Evolutionary conservation across 2,113 vertebrate genomes (phyloP), one percentile per base, ranked within the genome.

Genomic region (Terrapene triunguis): DNA sequence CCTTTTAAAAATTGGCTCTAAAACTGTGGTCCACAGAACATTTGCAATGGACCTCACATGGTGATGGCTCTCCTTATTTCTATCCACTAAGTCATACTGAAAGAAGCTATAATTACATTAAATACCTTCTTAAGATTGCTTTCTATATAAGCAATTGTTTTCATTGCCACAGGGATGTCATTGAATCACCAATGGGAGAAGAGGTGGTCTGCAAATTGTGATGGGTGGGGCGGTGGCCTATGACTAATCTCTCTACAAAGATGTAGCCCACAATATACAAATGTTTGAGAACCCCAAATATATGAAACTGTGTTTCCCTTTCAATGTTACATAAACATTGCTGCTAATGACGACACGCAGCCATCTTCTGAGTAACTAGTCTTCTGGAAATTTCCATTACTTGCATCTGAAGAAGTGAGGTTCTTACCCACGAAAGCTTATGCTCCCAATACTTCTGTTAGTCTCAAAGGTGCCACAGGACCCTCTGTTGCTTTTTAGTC

Each of bases 221-320:
- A 69, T n/a, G 55, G 55, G 9, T 24, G 54, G 54, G 54, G 8
- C 22, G 8, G 8, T 24, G 22, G 54, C 21, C 22, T 55, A 24
- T 24, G 54, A 55, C 21, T 6, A 85, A 95, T 80, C 11, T 86
- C 78, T 95, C 85, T 80, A 91, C 92, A 93, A 96, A 95, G 87
- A n/a, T 87, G 22, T 42, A 95, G 91, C 65, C 94, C 89, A 93
- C 17, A 89, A 81, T 93, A 95, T 92, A 95, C 92, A 96, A 96
- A 44, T 24, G 38, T 91, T 89, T 93, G 93, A 76, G 72, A 76
- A 76, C 21, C 72, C 72, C 42, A 25, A 25, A 53, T 92, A 94
- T 87, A 96, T 95, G 95, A 96, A 95, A 94, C 89, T 84, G 95
- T 1, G 0, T 92, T 95, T 91, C 92, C 92, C 85, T 94, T 92